A percentile compares a stretch with the other conserved stretches of the same genome.
phyloP scores from a whole-genome alignment of 2,797 vertebrate genomes.

The Cetoscarus ocellatus region DNA sequence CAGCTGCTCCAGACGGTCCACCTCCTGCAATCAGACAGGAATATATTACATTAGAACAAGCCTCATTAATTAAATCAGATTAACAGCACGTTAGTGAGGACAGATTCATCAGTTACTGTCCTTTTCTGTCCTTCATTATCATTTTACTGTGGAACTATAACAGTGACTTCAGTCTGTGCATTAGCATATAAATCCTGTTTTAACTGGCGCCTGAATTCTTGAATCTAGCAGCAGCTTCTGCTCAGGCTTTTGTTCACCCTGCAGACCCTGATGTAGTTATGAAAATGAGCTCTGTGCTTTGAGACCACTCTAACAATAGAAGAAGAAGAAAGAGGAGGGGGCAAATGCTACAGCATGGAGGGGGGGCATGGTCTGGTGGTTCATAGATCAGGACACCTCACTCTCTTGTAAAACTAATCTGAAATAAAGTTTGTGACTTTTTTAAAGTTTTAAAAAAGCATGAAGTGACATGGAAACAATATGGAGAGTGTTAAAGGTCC shows the following conservation, averaged over 20 bases:
- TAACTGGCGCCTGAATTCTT: constrained; percentile 43
- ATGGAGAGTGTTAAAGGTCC: constrained; percentile 25
- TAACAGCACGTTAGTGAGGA: background rate
- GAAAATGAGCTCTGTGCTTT: constrained; percentile 78
- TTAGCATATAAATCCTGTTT: constrained; percentile 57
- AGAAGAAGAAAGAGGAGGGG: constrained; percentile 25
- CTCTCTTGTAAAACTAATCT: background rate
- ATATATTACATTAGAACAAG: background rate
- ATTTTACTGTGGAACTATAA: constrained; percentile 35
- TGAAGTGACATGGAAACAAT: constrained; percentile 27
- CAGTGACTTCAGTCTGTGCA: constrained; percentile 22
- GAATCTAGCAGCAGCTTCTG: constrained; percentile 45
- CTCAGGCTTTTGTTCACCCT: constrained; percentile 65
- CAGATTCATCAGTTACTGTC: constrained; percentile 1
- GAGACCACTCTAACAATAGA: constrained; percentile 72
- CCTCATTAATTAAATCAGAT: constrained; percentile 9
- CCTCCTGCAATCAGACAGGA: constrained; percentile 81
- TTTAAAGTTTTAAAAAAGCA: background rate
- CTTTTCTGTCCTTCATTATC: no score
- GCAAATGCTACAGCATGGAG: constrained; percentile 18
- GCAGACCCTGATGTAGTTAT: constrained; percentile 68
- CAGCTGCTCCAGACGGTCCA: constrained; percentile 93
- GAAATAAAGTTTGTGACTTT: background rate
- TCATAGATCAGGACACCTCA: background rate
- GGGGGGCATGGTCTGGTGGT: background rate